Conservation (phyloP, 2,797 vertebrate species). For the Smutsia gigantea region DNA sequence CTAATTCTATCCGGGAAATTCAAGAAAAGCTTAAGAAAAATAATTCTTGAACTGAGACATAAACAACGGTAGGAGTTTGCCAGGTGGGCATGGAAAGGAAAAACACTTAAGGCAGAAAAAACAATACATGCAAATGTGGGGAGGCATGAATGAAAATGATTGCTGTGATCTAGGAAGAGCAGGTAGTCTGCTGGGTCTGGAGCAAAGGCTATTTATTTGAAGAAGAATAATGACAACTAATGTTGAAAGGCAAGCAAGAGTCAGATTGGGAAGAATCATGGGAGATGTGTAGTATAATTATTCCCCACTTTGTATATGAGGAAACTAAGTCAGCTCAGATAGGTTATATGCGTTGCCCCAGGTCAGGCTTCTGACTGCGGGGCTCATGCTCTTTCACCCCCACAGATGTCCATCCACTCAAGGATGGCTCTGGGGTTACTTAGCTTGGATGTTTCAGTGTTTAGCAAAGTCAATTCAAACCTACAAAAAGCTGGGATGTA, state of each 20-base stretch:
- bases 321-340: background rate
- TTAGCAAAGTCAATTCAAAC: background rate
- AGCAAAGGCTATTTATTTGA: background rate
- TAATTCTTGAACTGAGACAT: background rate
- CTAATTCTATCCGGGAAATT: background rate
- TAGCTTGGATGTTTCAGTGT: background rate
- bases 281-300: background rate
- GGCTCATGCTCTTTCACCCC: background rate
- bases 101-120: background rate
- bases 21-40: background rate
- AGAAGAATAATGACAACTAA: background rate
- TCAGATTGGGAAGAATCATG: background rate
- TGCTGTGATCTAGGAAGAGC: background rate
- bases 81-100: background rate
- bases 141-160: background rate
- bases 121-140: background rate
- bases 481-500: background rate
- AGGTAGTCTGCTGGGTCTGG: background rate
- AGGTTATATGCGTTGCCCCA: background rate
- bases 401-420: background rate
- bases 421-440: background rate
- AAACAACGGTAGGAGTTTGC: background rate
- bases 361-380: background rate
- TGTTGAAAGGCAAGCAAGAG: background rate
- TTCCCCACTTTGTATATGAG: background rate